Evolutionary conservation across 2,113 vertebrate genomes (phyloP).

Genomic region (Symphodus melops): DNA sequence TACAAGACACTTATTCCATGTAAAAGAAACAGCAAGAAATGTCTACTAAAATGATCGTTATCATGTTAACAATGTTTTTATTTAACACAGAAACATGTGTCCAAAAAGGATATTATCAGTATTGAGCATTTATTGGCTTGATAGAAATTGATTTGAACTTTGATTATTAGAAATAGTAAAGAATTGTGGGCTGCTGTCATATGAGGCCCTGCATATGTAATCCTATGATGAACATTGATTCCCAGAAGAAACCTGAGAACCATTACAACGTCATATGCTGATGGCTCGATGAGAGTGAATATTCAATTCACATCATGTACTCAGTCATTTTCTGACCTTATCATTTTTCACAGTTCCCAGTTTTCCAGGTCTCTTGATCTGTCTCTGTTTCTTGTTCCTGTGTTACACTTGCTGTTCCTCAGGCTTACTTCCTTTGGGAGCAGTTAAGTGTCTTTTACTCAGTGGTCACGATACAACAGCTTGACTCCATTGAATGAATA

Average conservation of each 20-base stretch:
- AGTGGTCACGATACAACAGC: slow-evolving; percentile 42
- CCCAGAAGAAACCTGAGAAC: background rate
- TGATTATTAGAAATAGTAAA: background rate
- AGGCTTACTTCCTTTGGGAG: slow-evolving; percentile 11
- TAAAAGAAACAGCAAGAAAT: too few species aligned
- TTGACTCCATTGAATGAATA: slow-evolving; percentile 41
- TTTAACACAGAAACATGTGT: too few species aligned
- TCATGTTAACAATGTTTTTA: too few species aligned
- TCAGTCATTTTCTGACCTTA: slow-evolving; percentile 7
- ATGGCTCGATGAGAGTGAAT: slow-evolving; percentile 4
- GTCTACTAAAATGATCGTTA: too few species aligned
- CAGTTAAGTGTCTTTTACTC: slow-evolving; percentile 23
- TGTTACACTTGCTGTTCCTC: slow-evolving; percentile 8
- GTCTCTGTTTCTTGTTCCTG: background rate
- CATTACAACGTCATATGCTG: background rate
- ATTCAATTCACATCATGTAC: background rate
- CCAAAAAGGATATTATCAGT: too few species aligned
- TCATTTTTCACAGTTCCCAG: slow-evolving; percentile 16
- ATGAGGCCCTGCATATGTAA: background rate
- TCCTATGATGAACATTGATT: background rate
- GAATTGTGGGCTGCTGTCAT: background rate
- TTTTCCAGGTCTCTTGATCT: slow-evolving; percentile 24
- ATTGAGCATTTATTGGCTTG: too few species aligned
- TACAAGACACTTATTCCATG: too few species aligned
- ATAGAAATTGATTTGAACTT: background rate